Conservation (phyloP, 2,888 invertebrate species). For the Caenorhabditis sinica region DNA sequence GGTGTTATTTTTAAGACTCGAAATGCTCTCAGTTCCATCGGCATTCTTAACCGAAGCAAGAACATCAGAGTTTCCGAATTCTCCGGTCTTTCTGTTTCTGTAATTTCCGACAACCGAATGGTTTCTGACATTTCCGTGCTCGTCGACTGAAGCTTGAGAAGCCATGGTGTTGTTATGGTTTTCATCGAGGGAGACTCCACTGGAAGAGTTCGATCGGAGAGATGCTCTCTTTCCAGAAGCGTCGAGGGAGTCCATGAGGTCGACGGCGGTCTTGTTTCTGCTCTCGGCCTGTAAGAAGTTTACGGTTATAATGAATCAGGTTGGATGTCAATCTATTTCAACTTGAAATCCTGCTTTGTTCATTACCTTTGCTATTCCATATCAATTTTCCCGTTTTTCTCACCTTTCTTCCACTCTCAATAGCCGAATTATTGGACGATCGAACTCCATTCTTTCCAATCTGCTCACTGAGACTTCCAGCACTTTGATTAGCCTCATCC, state of each 20-base stretch:
- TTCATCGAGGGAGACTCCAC: constrained; percentile 43
- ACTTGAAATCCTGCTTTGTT: too few species aligned
- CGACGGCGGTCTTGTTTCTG: constrained; percentile 47
- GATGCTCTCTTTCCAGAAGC: constrained; percentile 33
- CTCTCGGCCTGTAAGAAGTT: constrained; percentile 51
- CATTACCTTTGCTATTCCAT: too few species aligned
- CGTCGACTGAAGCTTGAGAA: constrained; percentile 33
- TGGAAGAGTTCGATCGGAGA: constrained; percentile 16
- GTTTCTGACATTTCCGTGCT: constrained; percentile 41
- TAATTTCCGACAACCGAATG: constrained; percentile 42
- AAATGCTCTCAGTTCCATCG: constrained; percentile 32
- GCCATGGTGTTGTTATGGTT: constrained; percentile 38
- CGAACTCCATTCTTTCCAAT: constrained; percentile 44
- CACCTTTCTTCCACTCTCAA: constrained; percentile 60
- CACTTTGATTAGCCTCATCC: constrained; percentile 58
- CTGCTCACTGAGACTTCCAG: constrained; percentile 43
- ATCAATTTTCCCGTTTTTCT: too few species aligned
- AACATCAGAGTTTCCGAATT: constrained; percentile 38
- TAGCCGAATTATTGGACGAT: constrained; percentile 36
- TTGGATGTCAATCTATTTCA: too few species aligned
- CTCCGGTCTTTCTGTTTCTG: constrained; percentile 55
- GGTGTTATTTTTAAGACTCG: constrained; percentile 30
- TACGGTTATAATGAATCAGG: too few species aligned
- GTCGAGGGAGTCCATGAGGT: constrained; percentile 11
- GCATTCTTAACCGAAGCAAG: constrained; percentile 28